A percentile compares a stretch with the other conserved stretches of the same genome.
These are phyloP conservation scores for Autographa gamma DNA, from an alignment of 2,888 invertebrate genomes.

Conservation along the genomic window DNA sequence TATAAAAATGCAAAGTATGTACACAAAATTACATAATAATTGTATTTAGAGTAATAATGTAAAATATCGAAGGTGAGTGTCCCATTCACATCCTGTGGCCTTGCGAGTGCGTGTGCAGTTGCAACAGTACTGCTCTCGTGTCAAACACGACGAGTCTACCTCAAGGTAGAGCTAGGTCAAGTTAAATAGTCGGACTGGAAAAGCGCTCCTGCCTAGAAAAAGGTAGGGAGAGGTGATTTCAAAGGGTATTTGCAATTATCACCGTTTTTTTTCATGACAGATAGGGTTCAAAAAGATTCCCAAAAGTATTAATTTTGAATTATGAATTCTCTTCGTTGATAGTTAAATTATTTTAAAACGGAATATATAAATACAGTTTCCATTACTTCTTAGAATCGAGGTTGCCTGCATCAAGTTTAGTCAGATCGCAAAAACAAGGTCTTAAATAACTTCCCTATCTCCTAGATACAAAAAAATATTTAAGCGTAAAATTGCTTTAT, in stretches of 20 bases:
- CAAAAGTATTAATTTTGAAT: too few species aligned
- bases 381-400: neutral
- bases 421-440: neutral
- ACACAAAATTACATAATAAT: neutral
- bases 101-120: slow-evolving; percentile 11
- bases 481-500: neutral
- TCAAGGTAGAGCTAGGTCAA: neutral
- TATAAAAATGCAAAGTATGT: neutral
- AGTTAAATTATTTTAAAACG: too few species aligned
- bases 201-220: too few species aligned
- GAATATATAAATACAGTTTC: too few species aligned
- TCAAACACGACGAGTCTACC: neutral
- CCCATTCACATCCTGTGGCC: slow-evolving; percentile 38
- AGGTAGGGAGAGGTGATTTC: too few species aligned
- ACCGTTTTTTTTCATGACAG: too few species aligned
- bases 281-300: too few species aligned
- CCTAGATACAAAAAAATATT: neutral
- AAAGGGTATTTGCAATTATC: too few species aligned
- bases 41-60: slow-evolving; percentile 9
- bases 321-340: too few species aligned
- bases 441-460: neutral
- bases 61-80: slow-evolving; percentile 11
- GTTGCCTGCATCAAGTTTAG: too few species aligned
- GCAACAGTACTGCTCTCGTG: neutral
- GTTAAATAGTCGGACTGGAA: neutral